Evolutionary conservation across 2,113 vertebrate genomes (phyloP).

Genomic region (Nipponia nippon): DNA sequence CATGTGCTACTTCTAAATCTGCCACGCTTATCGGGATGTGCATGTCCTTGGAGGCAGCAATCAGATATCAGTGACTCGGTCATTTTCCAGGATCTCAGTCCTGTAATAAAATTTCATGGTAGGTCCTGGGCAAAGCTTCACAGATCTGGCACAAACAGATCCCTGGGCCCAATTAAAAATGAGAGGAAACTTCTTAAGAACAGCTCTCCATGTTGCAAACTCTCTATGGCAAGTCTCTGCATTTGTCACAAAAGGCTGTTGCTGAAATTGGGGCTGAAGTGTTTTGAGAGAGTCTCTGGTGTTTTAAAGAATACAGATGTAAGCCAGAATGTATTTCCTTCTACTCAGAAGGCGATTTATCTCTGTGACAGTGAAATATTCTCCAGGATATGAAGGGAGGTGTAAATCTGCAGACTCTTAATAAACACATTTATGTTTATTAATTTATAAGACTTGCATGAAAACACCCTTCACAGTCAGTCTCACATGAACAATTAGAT

Average conservation of each 20-base stretch:
- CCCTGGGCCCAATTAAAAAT: neutral
- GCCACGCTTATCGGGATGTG: accelerated
- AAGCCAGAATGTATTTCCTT: constrained; percentile 24
- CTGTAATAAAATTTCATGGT: neutral
- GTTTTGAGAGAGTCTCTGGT: neutral
- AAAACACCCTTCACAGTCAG: constrained; percentile 67
- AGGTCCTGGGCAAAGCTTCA: neutral
- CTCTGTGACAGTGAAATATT: neutral
- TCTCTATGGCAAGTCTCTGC: neutral
- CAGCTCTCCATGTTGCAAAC: neutral
- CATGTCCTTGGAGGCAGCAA: neutral
- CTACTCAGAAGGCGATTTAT: neutral
- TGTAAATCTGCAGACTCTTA: constrained; percentile 22
- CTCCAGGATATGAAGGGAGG: neutral
- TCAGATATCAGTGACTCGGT: neutral
- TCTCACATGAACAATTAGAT: constrained; percentile 56
- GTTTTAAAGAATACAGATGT: neutral
- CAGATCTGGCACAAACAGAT: neutral
- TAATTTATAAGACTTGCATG: constrained; percentile 52
- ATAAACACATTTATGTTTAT: constrained; percentile 40
- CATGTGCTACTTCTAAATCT: neutral
- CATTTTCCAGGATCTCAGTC: neutral
- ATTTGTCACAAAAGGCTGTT: neutral
- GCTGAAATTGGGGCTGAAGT: neutral
- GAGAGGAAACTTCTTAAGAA: neutral